These are phyloP conservation scores for Oppia nitens DNA, from an alignment of 1,140 invertebrate species.

Conservation along the genomic window DNA sequence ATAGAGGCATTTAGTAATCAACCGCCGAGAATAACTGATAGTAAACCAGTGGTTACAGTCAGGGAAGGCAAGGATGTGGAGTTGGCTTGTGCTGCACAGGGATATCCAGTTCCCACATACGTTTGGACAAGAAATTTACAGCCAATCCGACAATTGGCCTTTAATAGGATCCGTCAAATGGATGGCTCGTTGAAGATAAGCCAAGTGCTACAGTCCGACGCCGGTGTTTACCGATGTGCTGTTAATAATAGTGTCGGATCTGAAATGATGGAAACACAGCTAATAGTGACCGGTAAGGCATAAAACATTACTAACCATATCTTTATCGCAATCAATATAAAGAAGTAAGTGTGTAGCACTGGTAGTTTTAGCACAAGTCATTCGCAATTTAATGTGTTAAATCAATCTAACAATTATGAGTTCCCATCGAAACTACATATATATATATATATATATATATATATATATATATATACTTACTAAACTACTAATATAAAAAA, in stretches of 20 bases:
- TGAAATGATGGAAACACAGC: conserved; percentile 21
- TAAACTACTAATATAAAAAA: no score
- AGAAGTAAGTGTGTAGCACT: no score
- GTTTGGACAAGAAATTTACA: conserved; percentile 20
- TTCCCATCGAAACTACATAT: no score
- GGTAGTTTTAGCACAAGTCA: no score
- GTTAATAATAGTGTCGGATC: conserved; percentile 25
- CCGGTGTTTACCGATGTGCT: conserved; percentile 23
- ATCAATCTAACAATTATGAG: no score
- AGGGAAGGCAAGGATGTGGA: conserved; percentile 25
- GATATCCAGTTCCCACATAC: conserved; percentile 6
- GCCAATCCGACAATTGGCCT: not conserved
- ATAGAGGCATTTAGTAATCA: conserved; percentile 22
- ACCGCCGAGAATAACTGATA: conserved; percentile 22
- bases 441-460: no score
- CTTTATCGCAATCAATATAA: no score
- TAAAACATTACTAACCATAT: not conserved
- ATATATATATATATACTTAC: no score
- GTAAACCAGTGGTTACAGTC: conserved; percentile 20
- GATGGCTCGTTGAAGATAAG: conserved; percentile 20
- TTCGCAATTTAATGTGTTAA: no score
- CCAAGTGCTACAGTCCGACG: conserved; percentile 15
- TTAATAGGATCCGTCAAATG: conserved; percentile 13
- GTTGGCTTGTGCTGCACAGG: conserved; percentile 21
- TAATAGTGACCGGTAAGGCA: conserved; percentile 23